Base-by-base conservation (phyloP, 2,113 vertebrate genomes). In the Morone saxatilis region DNA sequence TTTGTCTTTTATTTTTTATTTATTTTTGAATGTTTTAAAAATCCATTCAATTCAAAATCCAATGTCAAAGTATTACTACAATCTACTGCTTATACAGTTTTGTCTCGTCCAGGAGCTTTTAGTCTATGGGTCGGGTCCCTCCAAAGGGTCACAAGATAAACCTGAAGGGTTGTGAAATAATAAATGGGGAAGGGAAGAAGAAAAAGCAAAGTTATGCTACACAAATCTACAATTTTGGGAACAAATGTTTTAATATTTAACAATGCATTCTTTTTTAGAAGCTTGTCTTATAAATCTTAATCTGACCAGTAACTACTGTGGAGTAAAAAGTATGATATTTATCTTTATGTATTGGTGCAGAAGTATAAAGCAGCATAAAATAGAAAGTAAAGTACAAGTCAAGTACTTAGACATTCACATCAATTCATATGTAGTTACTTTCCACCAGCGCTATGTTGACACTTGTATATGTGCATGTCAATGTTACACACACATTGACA, bases 401-500 rank as follows among this genome's bases (percentile, higher is more conserved):
- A 63, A 12, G 31, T 51, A 71, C 16, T 8, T 11, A 7, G 19
- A 13, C 22, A 47, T 25, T 25, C 25, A 25, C 25, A 25, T 25
- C 25, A 25, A 25, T 25, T 25, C 25, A 25, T 25, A 25, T 47
- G n/a, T 17, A n/a, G 4, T 62, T 40, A 17, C 7, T 45, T 76
- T 54, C 3, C 31, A 41, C 19, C 7, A 6, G 5, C n/a, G 4
- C 16, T 25, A 31, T 51, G 56, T 71, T 62, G 48, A 75, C 48
- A 57, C 1, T 2, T 61, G 53, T 25, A 14, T 48, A 17, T 41
- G 54, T 60, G 19, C 43, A 20, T 9, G 45, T 43, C 13, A 43
- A 31, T 31, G 13, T 80, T 40, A 31, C 54, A 69, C 56, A 76
- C 69, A 81, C 72, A 88, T 7, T 53, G 12, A 71, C 57, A 63